These are phyloP conservation scores for Tauraco erythrolophus DNA, from an alignment of 2,113 vertebrate genomes.

Conservation along the genomic window DNA sequence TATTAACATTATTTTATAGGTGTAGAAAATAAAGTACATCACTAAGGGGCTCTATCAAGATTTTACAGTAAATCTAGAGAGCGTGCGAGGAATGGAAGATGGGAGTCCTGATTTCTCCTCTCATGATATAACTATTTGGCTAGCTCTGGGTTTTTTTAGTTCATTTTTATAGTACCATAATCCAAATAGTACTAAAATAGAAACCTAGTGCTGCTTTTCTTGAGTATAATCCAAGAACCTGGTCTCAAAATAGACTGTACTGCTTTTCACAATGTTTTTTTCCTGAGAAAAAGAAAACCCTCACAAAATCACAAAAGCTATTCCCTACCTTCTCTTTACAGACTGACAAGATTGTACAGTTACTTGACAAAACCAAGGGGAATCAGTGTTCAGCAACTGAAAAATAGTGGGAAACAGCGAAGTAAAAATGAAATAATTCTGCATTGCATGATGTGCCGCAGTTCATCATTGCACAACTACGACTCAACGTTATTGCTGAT, in stretches of 20 bases:
- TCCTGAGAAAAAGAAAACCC: neutral
- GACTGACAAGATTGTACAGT: neutral
- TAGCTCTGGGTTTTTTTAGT: neutral
- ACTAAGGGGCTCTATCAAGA: neutral
- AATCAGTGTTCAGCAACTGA: neutral
- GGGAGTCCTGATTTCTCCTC: neutral
- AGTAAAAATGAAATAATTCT: neutral
- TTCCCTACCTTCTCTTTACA: neutral
- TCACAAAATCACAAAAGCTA: neutral
- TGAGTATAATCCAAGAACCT: slow-evolving; percentile 21
- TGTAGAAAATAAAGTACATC: neutral
- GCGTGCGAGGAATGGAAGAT: neutral
- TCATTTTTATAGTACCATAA: slow-evolving; percentile 19
- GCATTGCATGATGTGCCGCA: rapidly evolving
- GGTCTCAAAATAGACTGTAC: neutral
- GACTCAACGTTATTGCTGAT: neutral
- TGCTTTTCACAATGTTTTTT: neutral
- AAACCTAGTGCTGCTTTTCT: slow-evolving; percentile 30
- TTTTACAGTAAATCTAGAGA: neutral
- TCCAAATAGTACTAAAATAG: slow-evolving; percentile 16
- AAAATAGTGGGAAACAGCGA: neutral
- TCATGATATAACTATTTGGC: neutral
- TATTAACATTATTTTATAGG: neutral
- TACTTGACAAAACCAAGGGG: neutral
- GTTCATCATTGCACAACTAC: neutral